Conservation (phyloP, 1,140 invertebrate species). For the Drosophila willistoni region DNA sequence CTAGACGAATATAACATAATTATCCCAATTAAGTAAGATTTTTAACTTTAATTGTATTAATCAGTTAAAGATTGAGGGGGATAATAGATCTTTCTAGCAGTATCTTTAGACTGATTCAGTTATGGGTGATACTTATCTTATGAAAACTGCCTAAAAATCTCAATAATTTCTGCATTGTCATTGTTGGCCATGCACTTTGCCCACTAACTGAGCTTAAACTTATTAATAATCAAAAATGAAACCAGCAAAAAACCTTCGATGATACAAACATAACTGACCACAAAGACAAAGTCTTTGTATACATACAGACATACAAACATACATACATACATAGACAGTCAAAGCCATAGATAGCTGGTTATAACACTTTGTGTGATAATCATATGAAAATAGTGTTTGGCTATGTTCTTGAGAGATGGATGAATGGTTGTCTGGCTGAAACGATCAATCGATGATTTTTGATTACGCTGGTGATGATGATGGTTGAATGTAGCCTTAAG, state of each 20-base stretch:
- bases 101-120: not conserved
- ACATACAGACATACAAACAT: not conserved
- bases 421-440: not conserved
- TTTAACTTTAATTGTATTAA: not conserved
- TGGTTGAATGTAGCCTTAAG: constrained; percentile 35
- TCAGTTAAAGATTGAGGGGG: no score
- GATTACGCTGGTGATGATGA: constrained; percentile 12
- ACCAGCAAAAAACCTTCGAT: constrained; percentile 41
- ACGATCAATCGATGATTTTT: constrained; percentile 18
- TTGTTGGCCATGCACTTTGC: constrained; percentile 58
- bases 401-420: constrained; percentile 42
- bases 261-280: constrained; percentile 29
- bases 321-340: no score
- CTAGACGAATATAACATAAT: not conserved
- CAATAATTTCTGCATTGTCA: constrained; percentile 44
- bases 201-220: constrained; percentile 33
- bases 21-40: not conserved
- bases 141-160: not conserved
- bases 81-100: no score
- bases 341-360: constrained; percentile 26
- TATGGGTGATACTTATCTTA: no score
- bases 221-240: constrained; percentile 35
- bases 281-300: constrained; percentile 33
- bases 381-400: constrained; percentile 12
- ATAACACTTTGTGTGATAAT: constrained; percentile 15